A percentile compares a stretch with the other conserved stretches of the same genome.
phyloP scores from a whole-genome alignment of 2,797 vertebrate genomes.

The Lacerta viridis region DNA sequence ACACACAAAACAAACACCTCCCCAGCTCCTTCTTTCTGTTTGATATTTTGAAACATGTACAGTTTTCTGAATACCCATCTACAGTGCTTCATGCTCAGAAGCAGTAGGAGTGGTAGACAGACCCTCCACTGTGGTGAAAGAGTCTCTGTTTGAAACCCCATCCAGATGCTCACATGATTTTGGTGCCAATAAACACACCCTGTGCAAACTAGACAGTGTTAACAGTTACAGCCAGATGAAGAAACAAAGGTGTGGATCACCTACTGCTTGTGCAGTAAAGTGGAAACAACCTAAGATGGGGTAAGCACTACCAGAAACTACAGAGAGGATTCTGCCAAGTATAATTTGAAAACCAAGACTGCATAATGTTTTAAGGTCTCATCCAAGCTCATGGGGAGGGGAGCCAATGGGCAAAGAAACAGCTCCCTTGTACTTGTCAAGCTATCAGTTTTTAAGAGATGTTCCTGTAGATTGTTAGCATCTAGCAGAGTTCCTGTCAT shows the following conservation, averaged over 20 bases:
- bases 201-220: constrained; percentile 5
- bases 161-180: neutral
- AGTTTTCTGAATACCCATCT: constrained; percentile 8
- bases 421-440: neutral
- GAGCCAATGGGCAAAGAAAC: neutral
- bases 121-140: neutral
- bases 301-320: neutral
- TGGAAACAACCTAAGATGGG: constrained; percentile 12
- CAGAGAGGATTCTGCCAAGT: constrained; percentile 17
- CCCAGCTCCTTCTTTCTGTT: neutral
- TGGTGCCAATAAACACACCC: constrained; percentile 21
- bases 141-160: constrained; percentile 12
- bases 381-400: neutral
- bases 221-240: constrained; percentile 25
- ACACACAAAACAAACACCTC: neutral
- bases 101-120: neutral
- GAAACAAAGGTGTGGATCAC: constrained; percentile 23
- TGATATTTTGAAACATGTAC: constrained; percentile 24
- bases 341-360: constrained; percentile 18
- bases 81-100: constrained; percentile 9
- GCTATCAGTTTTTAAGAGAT: neutral
- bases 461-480: neutral
- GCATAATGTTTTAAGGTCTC: neutral
- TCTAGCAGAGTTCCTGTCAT: neutral
- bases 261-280: constrained; percentile 25